Evolutionary conservation across 2,888 invertebrate genomes (phyloP), one percentile per base, ranked within the genome.

Genomic region (Drosophila peninsularis): DNA sequence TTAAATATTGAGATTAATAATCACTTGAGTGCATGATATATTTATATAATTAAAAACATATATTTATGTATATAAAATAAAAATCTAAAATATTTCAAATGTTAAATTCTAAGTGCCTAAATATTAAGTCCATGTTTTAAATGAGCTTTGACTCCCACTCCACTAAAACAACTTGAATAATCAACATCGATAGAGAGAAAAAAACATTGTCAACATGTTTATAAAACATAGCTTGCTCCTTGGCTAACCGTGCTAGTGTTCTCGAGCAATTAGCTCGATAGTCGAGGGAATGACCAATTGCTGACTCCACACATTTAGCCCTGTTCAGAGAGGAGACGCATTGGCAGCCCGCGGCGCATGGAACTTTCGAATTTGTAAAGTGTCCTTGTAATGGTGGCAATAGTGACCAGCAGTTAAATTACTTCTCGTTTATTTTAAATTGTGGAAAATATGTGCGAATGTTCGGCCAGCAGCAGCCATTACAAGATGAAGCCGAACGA

Each of bases 381-480:
- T 71, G 68, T 73, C 64, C 58, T 62, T 71, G 80, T 45, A 45
- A 45, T 45, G 45, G 47, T 55, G 66, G 53, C 66, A 62, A 68
- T 42, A 52, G 60, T 78, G 81, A 64, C 74, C 60, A 79, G 73
- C 88, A 86, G 88, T 84, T 82, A 86, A 88, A 84, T 84, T 86
- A 86, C 83, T 84, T 88, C 88, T 84, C 83, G 88, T 84, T 84
- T 88, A 83, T 88, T 88, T 84, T 62, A 84, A 84, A 88, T 88
- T 86, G 83, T 88, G 83, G 80, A 80, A 84, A 83, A 88, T 88
- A 86, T 88, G 83, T 88, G 83, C 83, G 55, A 88, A 82, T 75
- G 83, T 75, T 60, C 63, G 62, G 67, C 66, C 60, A 65, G 69
- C 72, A 85, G 75, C 77, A 85, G 72, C 72, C 73, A 80, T 80